These are phyloP conservation scores for Enteromius afrohamiltoni DNA, from an alignment of 2,797 vertebrate species.

Conservation along the genomic window DNA sequence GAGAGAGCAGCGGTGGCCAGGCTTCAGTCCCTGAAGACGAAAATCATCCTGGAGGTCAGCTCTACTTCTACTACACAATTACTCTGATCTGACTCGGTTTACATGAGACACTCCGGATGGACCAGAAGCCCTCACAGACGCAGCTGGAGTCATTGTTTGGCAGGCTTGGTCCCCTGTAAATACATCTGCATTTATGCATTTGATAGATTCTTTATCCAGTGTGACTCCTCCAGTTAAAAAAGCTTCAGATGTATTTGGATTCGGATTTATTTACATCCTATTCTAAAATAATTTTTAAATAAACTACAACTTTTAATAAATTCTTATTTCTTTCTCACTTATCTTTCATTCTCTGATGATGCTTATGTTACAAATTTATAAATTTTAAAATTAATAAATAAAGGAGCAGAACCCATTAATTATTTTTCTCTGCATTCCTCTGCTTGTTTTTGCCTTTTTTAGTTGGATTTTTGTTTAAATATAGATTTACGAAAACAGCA, in stretches of 20 bases:
- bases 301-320: background rate
- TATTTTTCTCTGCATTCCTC: too few species aligned
- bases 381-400: too few species aligned
- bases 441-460: too few species aligned
- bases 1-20: background rate
- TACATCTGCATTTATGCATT: background rate
- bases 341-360: background rate
- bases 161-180: background rate
- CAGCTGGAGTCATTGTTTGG: background rate
- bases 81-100: constrained; percentile 3
- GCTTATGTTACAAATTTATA: too few species aligned
- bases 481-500: too few species aligned
- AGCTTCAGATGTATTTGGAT: too few species aligned
- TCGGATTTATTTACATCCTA: too few species aligned
- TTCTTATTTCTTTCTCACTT: background rate
- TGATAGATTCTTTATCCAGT: background rate
- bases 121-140: background rate
- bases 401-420: too few species aligned
- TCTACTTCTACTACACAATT: background rate
- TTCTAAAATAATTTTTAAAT: background rate
- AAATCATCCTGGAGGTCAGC: background rate
- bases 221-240: background rate
- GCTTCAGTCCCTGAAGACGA: background rate
- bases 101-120: background rate
- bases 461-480: too few species aligned